phyloP scores from a whole-genome alignment of 92 coral and sea anemone species.

The Parazoanthus darwini region DNA sequence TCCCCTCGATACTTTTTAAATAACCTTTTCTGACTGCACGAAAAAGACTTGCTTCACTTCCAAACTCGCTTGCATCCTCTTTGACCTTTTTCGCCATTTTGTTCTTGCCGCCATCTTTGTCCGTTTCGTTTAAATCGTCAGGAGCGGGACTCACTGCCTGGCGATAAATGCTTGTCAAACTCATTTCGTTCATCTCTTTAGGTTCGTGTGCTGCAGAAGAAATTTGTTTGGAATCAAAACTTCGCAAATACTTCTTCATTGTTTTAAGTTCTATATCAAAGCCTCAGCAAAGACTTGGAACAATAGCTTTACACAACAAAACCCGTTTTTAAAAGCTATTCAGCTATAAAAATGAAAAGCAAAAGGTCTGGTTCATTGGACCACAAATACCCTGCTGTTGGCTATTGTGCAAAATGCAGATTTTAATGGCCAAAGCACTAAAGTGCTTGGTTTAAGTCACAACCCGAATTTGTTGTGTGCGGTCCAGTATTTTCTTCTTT shows the following conservation, averaged over 20 bases:
- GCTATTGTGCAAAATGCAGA: not conserved
- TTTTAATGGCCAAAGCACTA: not conserved
- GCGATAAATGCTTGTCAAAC: not conserved
- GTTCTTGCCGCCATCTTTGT: not conserved
- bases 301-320: not conserved
- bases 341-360: not conserved
- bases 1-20: not conserved
- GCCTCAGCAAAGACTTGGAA: not conserved
- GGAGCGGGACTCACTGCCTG: slow-evolving; percentile 26
- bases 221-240: not conserved
- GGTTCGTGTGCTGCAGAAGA: slow-evolving; percentile 1
- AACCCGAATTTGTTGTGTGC: too few species aligned
- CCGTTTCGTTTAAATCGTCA: not conserved
- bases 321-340: not conserved
- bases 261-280: not conserved
- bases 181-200: slow-evolving; percentile 19
- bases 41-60: slow-evolving; percentile 7
- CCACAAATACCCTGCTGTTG: not conserved
- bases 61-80: not conserved
- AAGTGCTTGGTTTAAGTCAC: not conserved
- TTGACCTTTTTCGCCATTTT: not conserved
- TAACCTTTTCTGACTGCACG: slow-evolving; percentile 21
- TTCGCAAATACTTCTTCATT: not conserved
- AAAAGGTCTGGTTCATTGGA: not conserved
- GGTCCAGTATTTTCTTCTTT: too few species aligned